Evolutionary conservation across 2,888 invertebrate species (phyloP), one percentile per base, ranked within the genome.

Genomic region (Escarpia spicata): DNA sequence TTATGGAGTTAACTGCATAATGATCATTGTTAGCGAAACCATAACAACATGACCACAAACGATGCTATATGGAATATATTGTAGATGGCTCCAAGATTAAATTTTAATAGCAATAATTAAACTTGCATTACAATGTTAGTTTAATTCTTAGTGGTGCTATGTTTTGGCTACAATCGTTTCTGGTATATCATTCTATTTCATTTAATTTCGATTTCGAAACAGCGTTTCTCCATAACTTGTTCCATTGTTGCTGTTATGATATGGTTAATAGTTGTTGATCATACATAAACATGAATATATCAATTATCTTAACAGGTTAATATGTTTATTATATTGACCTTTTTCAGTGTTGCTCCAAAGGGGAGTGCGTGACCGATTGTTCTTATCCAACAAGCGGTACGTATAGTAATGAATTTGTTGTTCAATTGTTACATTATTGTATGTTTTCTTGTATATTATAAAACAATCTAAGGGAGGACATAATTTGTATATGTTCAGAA

Each of bases 301-400:
- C 3, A 52, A 9, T 12, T 12, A 12, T 52, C 52, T 52, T 52
- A 12, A 52, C 9, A 12, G 12, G 52, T 52, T 52, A 37, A 37
- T 37, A 12, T 12, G 52, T 52, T 52, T 52, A 52, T 52, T 9
- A 12, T 3, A 26, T 75, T 75, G n/a, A 75, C 19, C n/a, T 19
- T 75, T 60, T 75, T 75, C 75, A 75, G 75, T 75, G 75, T 75
- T 75, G 75, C 75, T 75, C 15, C 75, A 75, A 75, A 75, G 75
- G 75, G 19, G 75, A 75, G 19, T 75, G 75, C 26, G 26, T 75
- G 75, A 26, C 75, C 15, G 75, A 75, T 26, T 75, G 75, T 6
- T 75, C 75, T 6, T 75, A 75, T 26, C 75, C 75, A 75, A 75
- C 75, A 75, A 75, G 75, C 75, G 75, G 75, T 75, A 75, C n/a